These are phyloP conservation scores for Atta texana DNA, from an alignment of 1,140 invertebrate genomes.

Conservation along the genomic window DNA sequence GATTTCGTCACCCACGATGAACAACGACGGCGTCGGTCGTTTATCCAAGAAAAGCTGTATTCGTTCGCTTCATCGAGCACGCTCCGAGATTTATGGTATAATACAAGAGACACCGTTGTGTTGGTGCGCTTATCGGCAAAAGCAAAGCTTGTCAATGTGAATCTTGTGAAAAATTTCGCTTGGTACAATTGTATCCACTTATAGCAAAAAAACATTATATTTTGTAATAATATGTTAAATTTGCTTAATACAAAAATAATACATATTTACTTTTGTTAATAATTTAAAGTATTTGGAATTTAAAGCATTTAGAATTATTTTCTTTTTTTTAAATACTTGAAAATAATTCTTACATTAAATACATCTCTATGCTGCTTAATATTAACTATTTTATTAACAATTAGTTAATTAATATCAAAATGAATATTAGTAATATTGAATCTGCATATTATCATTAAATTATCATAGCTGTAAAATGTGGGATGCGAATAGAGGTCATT, in stretches of 20 bases:
- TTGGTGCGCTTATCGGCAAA: neutral
- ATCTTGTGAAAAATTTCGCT: neutral
- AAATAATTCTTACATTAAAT: neutral
- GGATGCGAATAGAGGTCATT: constrained; percentile 25
- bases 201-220: neutral
- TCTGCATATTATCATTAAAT: neutral
- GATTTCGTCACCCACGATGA: constrained; percentile 48
- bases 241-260: neutral
- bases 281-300: neutral
- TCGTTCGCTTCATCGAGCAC: constrained; percentile 49
- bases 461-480: neutral
- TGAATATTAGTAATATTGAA: neutral
- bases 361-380: neutral
- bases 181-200: neutral
- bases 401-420: neutral
- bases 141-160: constrained; percentile 33
- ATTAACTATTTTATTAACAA: neutral
- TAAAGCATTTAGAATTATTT: neutral
- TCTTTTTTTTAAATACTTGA: neutral
- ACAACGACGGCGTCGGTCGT: constrained; percentile 18
- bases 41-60: constrained; percentile 48
- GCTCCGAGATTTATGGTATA: constrained; percentile 35
- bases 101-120: constrained; percentile 1
- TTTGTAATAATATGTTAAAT: neutral
- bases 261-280: no score